These are phyloP conservation scores for Cremastinae sp. DNA, from an alignment of 2,888 invertebrate species.

Conservation along the genomic window DNA sequence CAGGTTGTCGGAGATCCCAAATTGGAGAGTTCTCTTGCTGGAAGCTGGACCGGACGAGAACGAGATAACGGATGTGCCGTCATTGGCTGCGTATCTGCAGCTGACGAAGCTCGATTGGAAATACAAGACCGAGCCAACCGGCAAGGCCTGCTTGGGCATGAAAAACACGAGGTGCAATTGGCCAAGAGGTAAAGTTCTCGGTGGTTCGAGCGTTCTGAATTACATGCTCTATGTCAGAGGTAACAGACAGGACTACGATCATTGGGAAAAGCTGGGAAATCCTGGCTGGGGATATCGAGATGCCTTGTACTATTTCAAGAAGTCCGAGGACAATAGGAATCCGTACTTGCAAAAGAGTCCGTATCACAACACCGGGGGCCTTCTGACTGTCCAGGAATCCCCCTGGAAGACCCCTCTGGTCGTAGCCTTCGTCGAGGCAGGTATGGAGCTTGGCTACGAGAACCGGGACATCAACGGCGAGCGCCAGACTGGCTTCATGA, in stretches of 20 bases:
- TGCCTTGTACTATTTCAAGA: slow-evolving; percentile 93
- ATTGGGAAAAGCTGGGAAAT: slow-evolving; percentile 93
- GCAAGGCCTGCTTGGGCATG: slow-evolving; percentile 91
- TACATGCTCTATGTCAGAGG: slow-evolving; percentile 96
- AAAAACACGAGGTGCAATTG: slow-evolving; percentile 91
- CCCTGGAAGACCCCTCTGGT: slow-evolving; percentile 92
- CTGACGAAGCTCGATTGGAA: slow-evolving; percentile 93
- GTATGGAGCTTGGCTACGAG: slow-evolving; percentile 91
- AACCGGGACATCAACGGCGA: slow-evolving; percentile 92
- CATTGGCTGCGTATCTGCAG: slow-evolving; percentile 92
- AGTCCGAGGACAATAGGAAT: slow-evolving; percentile 93
- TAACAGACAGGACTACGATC: slow-evolving; percentile 90
- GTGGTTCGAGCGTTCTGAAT: slow-evolving; percentile 93
- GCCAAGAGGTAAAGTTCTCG: slow-evolving; percentile 94
- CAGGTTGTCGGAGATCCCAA: slow-evolving; percentile 88
- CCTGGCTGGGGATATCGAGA: slow-evolving; percentile 93
- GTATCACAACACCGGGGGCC: slow-evolving; percentile 89
- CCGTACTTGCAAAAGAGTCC: slow-evolving; percentile 88
- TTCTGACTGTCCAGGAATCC: slow-evolving; percentile 90
- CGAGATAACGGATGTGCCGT: slow-evolving; percentile 93
- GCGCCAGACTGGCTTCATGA: slow-evolving; percentile 90
- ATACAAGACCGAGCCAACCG: slow-evolving; percentile 93
- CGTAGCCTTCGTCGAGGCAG: slow-evolving; percentile 91
- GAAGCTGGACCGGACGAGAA: slow-evolving; percentile 95
- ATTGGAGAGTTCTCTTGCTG: slow-evolving; percentile 89